phyloP scores from a whole-genome alignment of 2,797 vertebrate species.

The Streptopelia turtur region DNA sequence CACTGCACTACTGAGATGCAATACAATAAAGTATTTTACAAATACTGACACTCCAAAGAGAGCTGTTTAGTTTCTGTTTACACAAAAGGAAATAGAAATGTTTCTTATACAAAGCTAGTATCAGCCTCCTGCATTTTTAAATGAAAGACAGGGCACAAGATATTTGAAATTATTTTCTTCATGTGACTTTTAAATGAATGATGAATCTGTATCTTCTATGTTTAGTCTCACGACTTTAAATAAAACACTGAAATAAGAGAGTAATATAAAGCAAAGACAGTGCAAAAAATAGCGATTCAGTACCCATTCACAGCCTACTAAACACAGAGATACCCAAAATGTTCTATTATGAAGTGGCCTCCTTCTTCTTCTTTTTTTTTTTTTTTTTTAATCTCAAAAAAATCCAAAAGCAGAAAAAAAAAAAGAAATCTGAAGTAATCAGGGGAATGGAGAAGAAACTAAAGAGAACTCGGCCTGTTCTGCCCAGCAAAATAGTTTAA shows the following conservation, averaged over 20 bases:
- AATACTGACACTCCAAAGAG: background rate
- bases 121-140: background rate
- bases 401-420: background rate
- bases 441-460: background rate
- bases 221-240: background rate
- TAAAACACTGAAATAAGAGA: background rate
- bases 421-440: background rate
- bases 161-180: background rate
- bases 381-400: background rate
- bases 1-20: background rate
- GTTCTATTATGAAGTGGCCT: background rate
- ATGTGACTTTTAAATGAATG: background rate
- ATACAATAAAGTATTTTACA: background rate
- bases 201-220: background rate
- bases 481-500: background rate
- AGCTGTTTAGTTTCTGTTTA: background rate
- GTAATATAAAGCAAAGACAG: background rate
- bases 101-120: background rate
- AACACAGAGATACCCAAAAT: background rate
- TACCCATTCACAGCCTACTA: background rate
- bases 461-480: background rate
- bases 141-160: background rate
- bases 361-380: fast-evolving
- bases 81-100: background rate
- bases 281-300: background rate